Percentiles rank a stretch among this genome's conserved stretches.
Conservation (phyloP, 2,797 vertebrate genomes). For the Poecilia wingei region DNA sequence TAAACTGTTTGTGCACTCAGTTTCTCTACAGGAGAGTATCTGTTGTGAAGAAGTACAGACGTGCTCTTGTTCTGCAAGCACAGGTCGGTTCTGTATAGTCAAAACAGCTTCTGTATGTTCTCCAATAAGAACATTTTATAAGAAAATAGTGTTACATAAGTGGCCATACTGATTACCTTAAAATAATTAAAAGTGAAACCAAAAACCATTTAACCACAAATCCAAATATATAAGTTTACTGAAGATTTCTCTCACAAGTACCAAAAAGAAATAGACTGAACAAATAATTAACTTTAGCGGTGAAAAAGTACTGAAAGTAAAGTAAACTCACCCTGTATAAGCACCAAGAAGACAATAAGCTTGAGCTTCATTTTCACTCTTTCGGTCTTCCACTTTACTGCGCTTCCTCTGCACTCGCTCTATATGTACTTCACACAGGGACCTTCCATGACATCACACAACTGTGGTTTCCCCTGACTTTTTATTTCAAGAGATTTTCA, state of each 20-base stretch:
- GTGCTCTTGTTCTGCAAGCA: neutral
- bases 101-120: neutral
- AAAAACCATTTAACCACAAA: neutral
- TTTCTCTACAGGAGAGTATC: neutral
- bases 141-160: neutral
- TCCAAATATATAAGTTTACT: neutral
- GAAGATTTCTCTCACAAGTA: neutral
- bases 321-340: conserved; percentile 70
- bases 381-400: conserved; percentile 32
- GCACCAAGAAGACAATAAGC: conserved; percentile 58
- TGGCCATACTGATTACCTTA: neutral
- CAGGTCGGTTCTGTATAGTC: neutral
- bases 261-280: neutral
- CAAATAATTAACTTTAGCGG: neutral
- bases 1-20: neutral
- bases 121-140: neutral
- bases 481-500: conserved; percentile 45
- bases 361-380: conserved; percentile 66
- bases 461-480: conserved; percentile 70
- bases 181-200: neutral
- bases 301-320: conserved; percentile 12
- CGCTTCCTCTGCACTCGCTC: conserved; percentile 64
- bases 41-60: neutral
- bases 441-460: conserved; percentile 81
- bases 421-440: conserved; percentile 51